Conservation (phyloP, 2,113 vertebrate genomes). For the Falcunculus frontatus region DNA sequence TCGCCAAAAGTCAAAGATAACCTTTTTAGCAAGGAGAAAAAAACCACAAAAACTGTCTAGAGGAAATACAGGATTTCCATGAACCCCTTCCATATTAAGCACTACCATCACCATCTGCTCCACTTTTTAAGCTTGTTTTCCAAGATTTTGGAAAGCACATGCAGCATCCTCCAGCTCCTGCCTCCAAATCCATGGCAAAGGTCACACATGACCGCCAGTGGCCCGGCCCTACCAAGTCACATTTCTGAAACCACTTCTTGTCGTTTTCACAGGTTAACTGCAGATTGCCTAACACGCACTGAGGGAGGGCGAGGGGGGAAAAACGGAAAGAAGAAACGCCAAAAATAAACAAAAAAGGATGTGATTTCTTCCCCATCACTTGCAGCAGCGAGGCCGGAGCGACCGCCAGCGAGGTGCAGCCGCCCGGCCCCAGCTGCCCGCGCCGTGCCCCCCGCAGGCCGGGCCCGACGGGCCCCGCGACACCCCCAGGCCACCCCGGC, state of each 20-base stretch:
- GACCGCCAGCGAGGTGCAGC: not conserved
- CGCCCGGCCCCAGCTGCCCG: not conserved
- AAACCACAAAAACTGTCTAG: not conserved
- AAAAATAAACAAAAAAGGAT: not conserved
- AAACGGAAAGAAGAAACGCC: not conserved
- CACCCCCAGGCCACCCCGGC: not conserved
- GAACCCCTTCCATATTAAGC: not conserved
- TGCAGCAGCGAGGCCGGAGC: not conserved
- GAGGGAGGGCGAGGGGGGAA: fast-evolving
- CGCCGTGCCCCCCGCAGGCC: not conserved
- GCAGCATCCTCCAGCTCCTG: not conserved
- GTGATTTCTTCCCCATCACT: not conserved
- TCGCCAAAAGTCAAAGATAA: not conserved
- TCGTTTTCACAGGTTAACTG: not conserved
- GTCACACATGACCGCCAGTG: not conserved
- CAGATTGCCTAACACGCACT: not conserved
- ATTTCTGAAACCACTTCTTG: not conserved
- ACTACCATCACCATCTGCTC: slow-evolving; percentile 16
- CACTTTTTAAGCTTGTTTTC: slow-evolving; percentile 11
- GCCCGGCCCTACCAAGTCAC: not conserved
- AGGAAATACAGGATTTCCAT: slow-evolving; percentile 12
- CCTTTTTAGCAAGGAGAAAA: not conserved
- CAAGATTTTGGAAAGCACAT: slow-evolving; percentile 4
- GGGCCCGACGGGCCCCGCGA: not conserved
- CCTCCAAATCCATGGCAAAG: slow-evolving; percentile 31